Conservation (phyloP, 1,140 invertebrate genomes). For the Cataglyphis hispanica region DNA sequence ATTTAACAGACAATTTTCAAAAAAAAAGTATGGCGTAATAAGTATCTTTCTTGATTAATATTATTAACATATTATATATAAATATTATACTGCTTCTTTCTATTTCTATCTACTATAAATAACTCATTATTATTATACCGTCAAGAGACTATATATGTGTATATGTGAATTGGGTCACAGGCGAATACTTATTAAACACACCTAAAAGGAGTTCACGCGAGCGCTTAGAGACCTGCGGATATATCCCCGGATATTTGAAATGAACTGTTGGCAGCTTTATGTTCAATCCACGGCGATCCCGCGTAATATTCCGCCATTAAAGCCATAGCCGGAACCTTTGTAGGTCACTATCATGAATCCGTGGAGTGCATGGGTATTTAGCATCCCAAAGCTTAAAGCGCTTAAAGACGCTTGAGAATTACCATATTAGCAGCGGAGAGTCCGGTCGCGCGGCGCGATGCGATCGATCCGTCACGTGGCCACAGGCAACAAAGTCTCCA, state of each 20-base stretch:
- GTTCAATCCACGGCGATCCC: slow-evolving; percentile 9
- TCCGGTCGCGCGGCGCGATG: neutral
- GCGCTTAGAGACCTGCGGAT: neutral
- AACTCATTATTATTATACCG: neutral
- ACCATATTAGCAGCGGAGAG: slow-evolving; percentile 47
- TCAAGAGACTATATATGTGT: neutral
- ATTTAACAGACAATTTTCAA: neutral
- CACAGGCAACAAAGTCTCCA: slow-evolving; percentile 7
- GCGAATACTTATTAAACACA: slow-evolving; percentile 39
- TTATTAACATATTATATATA: neutral
- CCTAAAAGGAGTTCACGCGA: neutral
- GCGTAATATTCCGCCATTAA: slow-evolving; percentile 59
- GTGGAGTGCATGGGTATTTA: slow-evolving; percentile 37
- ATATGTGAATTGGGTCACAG: slow-evolving; percentile 1
- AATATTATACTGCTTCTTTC: neutral
- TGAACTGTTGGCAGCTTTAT: slow-evolving; percentile 45
- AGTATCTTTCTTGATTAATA: neutral
- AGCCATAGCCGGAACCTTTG: slow-evolving; percentile 56
- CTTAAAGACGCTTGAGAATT: slow-evolving; percentile 68
- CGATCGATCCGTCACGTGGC: slow-evolving; percentile 34
- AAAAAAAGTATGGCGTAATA: neutral
- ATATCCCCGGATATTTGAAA: slow-evolving; percentile 27
- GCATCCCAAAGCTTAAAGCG: slow-evolving; percentile 60
- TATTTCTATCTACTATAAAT: neutral
- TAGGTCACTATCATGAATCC: slow-evolving; percentile 55